phyloP scores from a whole-genome alignment of 2,113 vertebrate genomes.

The Menura novaehollandiae region DNA sequence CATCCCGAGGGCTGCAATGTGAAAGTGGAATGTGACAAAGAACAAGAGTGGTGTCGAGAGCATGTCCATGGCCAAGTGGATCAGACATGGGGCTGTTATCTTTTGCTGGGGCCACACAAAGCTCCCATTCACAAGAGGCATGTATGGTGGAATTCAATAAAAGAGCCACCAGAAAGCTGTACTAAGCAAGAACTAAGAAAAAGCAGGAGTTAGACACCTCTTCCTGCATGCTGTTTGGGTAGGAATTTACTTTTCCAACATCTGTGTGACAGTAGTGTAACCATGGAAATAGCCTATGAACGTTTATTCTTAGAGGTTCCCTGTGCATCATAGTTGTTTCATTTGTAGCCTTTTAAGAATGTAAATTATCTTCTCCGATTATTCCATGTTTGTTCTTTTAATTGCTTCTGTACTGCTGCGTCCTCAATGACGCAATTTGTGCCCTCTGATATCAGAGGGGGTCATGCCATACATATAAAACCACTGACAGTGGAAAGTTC shows the following conservation, averaged over 20 bases:
- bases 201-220: neutral
- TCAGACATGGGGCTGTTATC: accelerated
- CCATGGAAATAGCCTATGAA: neutral
- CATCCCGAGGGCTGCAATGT: neutral
- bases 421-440: neutral
- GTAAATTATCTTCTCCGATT: constrained; percentile 35
- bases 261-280: neutral
- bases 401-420: constrained; percentile 23
- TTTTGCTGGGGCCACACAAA: neutral
- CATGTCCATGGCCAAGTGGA: accelerated
- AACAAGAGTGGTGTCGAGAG: neutral
- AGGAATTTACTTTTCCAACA: neutral
- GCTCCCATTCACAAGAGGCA: neutral
- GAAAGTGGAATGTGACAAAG: neutral
- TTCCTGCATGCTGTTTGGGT: neutral
- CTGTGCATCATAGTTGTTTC: neutral
- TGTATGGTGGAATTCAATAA: neutral
- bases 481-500: neutral
- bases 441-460: neutral
- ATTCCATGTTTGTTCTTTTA: constrained; percentile 58
- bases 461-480: neutral
- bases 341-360: constrained; percentile 37
- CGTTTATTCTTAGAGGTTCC: neutral
- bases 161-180: neutral
- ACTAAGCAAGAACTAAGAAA: neutral